phyloP scores from a whole-genome alignment of 2,888 invertebrate species.

The Scrobipalpa atriplicella region DNA sequence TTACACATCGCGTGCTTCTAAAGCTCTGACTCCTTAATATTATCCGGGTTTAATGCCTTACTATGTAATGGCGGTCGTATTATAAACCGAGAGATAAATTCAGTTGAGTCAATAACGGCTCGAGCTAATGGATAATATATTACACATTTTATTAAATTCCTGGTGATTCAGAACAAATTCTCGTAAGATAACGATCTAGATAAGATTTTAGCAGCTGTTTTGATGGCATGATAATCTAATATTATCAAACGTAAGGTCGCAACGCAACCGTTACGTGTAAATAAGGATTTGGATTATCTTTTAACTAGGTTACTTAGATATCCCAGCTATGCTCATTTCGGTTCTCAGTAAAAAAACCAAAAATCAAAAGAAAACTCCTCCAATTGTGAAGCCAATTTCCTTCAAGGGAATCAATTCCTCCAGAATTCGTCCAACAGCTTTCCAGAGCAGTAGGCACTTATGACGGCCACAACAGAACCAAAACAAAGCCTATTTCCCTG shows the following conservation, averaged over 20 bases:
- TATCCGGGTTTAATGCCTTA: neutral
- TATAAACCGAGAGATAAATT: neutral
- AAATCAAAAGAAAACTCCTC: no score
- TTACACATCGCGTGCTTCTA: constrained; percentile 1
- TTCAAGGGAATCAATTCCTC: no score
- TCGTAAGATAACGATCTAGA: neutral
- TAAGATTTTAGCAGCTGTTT: neutral
- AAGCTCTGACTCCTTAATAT: constrained; percentile 5
- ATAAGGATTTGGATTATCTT: no score
- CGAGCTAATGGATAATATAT: neutral
- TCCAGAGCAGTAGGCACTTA: no score
- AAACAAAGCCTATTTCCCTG: constrained; percentile 11
- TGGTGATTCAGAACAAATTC: neutral
- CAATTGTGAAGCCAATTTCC: no score
- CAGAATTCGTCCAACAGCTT: no score
- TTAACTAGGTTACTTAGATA: no score
- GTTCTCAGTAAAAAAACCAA: no score
- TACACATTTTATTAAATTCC: constrained; percentile 7
- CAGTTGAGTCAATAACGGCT: neutral
- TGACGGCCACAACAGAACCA: neutral
- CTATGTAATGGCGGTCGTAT: neutral
- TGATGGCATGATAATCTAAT: neutral
- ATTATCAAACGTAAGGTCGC: no score
- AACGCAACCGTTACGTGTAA: no score
- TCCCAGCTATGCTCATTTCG: no score